A percentile compares a stretch with the other conserved stretches of the same genome.
Evolutionary conservation across 2,797 vertebrate species (phyloP).

Genomic region (Myotis planiceps): DNA sequence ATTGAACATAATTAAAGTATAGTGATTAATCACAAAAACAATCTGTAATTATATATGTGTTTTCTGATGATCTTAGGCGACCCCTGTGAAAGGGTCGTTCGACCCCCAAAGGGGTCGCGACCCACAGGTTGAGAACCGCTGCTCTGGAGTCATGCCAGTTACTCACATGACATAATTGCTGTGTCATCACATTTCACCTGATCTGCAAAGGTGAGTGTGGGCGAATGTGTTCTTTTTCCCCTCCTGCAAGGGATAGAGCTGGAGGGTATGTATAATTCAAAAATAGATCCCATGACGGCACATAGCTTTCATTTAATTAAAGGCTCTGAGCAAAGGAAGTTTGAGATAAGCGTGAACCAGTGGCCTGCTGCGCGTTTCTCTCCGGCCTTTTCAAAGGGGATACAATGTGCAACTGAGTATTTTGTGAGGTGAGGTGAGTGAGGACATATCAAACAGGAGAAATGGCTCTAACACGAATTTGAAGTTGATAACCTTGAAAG

Average conservation of each 20-base stretch:
- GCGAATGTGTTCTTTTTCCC: background rate
- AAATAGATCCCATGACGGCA: background rate
- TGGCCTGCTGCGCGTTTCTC: background rate
- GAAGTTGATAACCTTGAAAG: slow-evolving; percentile 60
- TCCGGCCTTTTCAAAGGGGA: slow-evolving; percentile 49
- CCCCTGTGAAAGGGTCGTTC: too few species aligned
- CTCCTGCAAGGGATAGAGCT: background rate
- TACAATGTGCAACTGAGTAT: background rate
- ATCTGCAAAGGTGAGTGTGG: background rate
- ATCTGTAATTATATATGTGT: too few species aligned
- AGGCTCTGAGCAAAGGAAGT: background rate
- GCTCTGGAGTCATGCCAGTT: background rate
- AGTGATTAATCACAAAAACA: too few species aligned
- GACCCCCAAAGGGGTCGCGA: too few species aligned
- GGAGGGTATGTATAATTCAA: slow-evolving; percentile 28
- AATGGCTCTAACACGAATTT: slow-evolving; percentile 30
- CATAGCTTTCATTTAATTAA: slow-evolving; percentile 47
- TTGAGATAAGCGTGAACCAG: slow-evolving; percentile 43
- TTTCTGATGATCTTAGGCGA: too few species aligned
- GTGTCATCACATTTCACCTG: background rate
- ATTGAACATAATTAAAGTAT: too few species aligned
- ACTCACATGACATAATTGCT: background rate
- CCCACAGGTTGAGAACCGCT: too few species aligned
- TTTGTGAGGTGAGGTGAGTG: slow-evolving; percentile 28
- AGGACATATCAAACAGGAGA: background rate